Evolutionary conservation across 2,113 vertebrate species (phyloP), one percentile per base, ranked within the genome.

Genomic region (Sinocyclocheilus grahami): DNA sequence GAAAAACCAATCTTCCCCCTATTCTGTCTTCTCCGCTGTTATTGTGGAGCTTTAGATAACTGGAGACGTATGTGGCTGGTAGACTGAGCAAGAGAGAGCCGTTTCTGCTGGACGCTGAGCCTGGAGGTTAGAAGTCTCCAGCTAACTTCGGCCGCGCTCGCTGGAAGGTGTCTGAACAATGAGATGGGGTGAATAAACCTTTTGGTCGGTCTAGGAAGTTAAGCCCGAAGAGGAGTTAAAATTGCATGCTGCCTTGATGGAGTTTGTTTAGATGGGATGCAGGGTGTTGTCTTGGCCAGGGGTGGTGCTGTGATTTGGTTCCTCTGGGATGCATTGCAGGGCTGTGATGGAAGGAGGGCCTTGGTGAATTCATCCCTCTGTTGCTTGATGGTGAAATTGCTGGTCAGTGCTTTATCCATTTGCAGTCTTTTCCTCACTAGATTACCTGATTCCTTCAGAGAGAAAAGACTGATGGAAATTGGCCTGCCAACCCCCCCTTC

Each of bases 1-100:
- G 96, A 88, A 97, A 97, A 96, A 96, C 96, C 96, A 97, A 96
- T 97, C 96, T 97, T 96, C 95, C 95, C 95, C 95, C 95, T 94
- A 96, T 96, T 96, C 96, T 96, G 95, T 94, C 95, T 95, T 94
- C 96, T 95, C 95, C 95, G 95, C 96, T 96, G 95, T 97, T 97
- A 97, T 97, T 96, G 96, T 97, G 96, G 94, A 96, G 93, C 96
- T 97, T 97, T 96, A 96, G 96, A 96, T 97, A 97, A 97, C 96
- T 96, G 95, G 96, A 94, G 94, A 95, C 93, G 95, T 95, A 89
- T 65, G 71, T 85, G 55, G 65, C 81, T 46, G 83, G 84, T 27
- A 84, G 86, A 71, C 39, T 76, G 84, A 67, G 78, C 58, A 62
- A 78, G 37, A 72, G 74, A 63, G 78, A 78, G 14, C 51, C 5